Conservation (phyloP, 2,113 vertebrate genomes). For the Prionailurus viverrinus region DNA sequence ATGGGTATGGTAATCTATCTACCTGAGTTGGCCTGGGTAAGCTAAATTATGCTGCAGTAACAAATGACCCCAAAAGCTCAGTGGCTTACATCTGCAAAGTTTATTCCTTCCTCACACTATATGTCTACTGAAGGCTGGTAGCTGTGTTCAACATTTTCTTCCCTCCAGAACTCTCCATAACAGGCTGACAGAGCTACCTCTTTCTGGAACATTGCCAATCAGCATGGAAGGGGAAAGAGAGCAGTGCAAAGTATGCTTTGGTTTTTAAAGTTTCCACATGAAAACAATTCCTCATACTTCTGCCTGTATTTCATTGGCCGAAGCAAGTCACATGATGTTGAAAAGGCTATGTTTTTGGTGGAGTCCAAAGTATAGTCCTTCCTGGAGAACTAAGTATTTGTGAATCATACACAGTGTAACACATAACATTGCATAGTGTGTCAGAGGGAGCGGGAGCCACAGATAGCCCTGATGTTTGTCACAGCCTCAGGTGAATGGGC, state of each 20-base stretch:
- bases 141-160: conserved; percentile 2
- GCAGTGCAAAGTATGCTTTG: not conserved
- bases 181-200: not conserved
- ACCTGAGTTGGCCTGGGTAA: not conserved
- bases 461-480: not conserved
- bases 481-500: not conserved
- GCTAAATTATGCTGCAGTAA: not conserved
- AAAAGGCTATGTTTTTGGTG: not conserved
- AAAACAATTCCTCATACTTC: not conserved
- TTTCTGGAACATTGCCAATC: not conserved
- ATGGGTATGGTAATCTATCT: not conserved
- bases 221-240: not conserved
- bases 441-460: not conserved
- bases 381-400: not conserved
- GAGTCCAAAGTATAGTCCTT: not conserved
- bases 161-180: not conserved
- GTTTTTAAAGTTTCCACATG: not conserved
- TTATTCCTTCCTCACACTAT: not conserved
- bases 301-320: not conserved
- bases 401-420: not conserved
- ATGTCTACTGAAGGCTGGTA: not conserved
- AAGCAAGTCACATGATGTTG: not conserved
- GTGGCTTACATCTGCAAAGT: not conserved
- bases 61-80: not conserved
- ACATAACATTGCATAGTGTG: fast-evolving